These are phyloP conservation scores for Amaurobius ferox DNA, from an alignment of 2,888 invertebrate species.

Conservation along the genomic window DNA sequence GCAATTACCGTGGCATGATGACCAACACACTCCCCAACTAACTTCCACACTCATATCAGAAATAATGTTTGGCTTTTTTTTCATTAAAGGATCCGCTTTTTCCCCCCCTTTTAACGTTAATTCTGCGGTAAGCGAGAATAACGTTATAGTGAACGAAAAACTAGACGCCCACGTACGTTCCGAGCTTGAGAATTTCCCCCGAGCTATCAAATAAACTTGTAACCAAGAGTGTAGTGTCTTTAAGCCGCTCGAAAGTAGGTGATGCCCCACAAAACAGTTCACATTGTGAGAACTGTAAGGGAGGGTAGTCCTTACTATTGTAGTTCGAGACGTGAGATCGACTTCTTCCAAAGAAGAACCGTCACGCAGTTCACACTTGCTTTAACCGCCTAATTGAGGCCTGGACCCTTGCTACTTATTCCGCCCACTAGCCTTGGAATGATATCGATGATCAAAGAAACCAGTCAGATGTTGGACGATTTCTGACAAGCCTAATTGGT, in stretches of 20 bases:
- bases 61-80: too few relatives aligned
- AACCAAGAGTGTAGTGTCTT: too few relatives aligned
- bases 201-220: too few relatives aligned
- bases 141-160: too few relatives aligned
- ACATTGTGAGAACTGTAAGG: not conserved
- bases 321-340: constrained; percentile 36
- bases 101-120: too few relatives aligned
- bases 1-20: too few relatives aligned
- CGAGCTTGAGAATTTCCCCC: too few relatives aligned
- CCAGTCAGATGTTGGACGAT: not conserved
- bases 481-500: not conserved
- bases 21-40: too few relatives aligned
- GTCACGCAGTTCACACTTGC: constrained; percentile 51
- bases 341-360: not conserved
- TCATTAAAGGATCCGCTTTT: too few relatives aligned
- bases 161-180: too few relatives aligned
- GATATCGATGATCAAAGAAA: constrained; percentile 11
- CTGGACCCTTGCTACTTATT: not conserved
- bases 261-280: not conserved
- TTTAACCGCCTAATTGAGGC: constrained; percentile 44
- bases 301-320: constrained; percentile 24
- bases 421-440: constrained; percentile 14
- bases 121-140: too few relatives aligned
- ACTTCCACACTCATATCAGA: too few relatives aligned
- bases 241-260: constrained; percentile 31